Percentiles rank a stretch among this genome's conserved stretches.
phyloP scores from a whole-genome alignment of 1,140 invertebrate genomes.

The Grapholita molesta region DNA sequence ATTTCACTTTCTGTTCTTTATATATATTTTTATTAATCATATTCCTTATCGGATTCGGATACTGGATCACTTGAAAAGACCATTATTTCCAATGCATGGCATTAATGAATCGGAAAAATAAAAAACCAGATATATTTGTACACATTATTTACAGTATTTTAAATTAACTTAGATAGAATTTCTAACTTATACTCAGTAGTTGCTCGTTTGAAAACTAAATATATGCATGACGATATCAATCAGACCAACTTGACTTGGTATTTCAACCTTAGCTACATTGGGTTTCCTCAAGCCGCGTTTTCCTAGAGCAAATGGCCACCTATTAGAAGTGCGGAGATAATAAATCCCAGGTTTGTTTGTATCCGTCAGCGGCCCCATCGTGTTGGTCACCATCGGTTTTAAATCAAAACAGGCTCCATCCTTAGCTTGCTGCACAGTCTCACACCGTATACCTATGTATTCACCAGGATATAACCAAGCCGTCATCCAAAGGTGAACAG shows the following conservation, averaged over 20 bases:
- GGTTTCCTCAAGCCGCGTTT: background rate
- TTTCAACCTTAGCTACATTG: background rate
- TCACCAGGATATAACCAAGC: constrained; percentile 39
- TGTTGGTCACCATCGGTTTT: constrained; percentile 37
- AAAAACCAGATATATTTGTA: no score
- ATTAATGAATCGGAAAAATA: no score
- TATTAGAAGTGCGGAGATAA: constrained; percentile 45
- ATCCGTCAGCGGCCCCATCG: constrained; percentile 28
- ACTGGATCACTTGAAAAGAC: no score
- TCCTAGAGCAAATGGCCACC: constrained; percentile 47
- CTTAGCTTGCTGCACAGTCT: constrained; percentile 54
- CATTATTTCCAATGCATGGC: no score
- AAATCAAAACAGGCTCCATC: constrained; percentile 45
- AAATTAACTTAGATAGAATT: no score
- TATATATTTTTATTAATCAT: no score
- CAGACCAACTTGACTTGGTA: background rate
- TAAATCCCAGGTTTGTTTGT: constrained; percentile 46
- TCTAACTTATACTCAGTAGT: no score
- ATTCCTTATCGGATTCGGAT: no score
- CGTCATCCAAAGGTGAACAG: constrained; percentile 44
- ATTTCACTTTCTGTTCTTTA: no score
- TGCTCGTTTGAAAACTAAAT: no score
- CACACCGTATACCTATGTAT: constrained; percentile 54
- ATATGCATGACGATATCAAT: background rate
- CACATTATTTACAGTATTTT: no score